Conservation (phyloP, 2,888 invertebrate species). For the Papilio protenor region DNA sequence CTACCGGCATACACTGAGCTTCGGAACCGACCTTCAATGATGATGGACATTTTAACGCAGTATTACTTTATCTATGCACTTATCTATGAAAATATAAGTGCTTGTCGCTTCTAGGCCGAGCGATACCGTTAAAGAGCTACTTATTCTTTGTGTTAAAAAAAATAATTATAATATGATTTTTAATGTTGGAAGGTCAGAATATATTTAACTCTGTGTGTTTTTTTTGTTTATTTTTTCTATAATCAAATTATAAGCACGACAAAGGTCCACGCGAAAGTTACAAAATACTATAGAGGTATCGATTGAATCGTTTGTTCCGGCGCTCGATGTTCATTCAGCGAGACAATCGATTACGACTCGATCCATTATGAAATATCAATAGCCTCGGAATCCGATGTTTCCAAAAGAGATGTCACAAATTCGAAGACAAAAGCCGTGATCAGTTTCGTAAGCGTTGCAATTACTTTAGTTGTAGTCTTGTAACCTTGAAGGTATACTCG, state of each 20-base stretch:
- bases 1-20: constrained; percentile 43
- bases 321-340: constrained; percentile 38
- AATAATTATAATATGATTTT: neutral
- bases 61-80: constrained; percentile 30
- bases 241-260: constrained; percentile 19
- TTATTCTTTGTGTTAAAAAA: neutral
- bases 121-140: neutral
- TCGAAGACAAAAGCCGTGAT: constrained; percentile 55
- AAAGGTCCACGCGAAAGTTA: constrained; percentile 31
- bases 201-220: neutral
- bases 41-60: constrained; percentile 39
- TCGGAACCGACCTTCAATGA: constrained; percentile 32
- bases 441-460: constrained; percentile 54
- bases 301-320: constrained; percentile 43
- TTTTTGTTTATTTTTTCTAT: constrained; percentile 17
- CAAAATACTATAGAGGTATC: constrained; percentile 38
- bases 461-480: constrained; percentile 50
- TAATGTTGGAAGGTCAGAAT: neutral
- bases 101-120: constrained; percentile 9
- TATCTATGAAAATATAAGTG: constrained; percentile 29
- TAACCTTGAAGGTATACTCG: constrained; percentile 56
- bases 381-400: constrained; percentile 51
- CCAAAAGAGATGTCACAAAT: constrained; percentile 59
- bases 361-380: constrained; percentile 49
- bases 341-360: constrained; percentile 45